Conservation (phyloP, 2,888 invertebrate genomes). For the Tenthredo mesomela region DNA sequence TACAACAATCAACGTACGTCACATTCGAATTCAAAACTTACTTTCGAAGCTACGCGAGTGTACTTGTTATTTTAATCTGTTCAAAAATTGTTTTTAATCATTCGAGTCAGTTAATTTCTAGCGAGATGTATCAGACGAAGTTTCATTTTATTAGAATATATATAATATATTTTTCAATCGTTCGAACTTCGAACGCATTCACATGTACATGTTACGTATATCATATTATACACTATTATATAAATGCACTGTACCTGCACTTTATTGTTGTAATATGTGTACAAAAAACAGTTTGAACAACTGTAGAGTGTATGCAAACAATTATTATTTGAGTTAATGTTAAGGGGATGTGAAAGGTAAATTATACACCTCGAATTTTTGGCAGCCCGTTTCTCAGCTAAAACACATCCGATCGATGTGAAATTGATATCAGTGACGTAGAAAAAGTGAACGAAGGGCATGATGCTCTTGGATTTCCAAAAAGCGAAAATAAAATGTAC, state of each 20-base stretch:
- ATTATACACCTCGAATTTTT: no score
- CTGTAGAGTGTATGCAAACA: no score
- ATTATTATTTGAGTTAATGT: no score
- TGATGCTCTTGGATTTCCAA: no score
- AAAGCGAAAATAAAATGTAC: no score
- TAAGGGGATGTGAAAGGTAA: no score
- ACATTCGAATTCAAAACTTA: slow-evolving; percentile 25
- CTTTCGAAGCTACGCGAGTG: neutral
- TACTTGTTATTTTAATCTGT: neutral
- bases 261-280: neutral
- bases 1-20: slow-evolving; percentile 8
- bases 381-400: no score
- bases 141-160: neutral
- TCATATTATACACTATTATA: neutral
- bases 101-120: neutral
- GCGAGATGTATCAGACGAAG: neutral
- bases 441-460: no score
- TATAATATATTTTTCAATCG: neutral
- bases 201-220: neutral
- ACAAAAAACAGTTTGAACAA: no score
- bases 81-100: neutral
- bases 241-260: neutral
- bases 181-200: neutral
- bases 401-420: no score
- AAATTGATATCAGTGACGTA: no score